phyloP scores from a whole-genome alignment of 2,888 invertebrate species.

The Mylabris sibirica region DNA sequence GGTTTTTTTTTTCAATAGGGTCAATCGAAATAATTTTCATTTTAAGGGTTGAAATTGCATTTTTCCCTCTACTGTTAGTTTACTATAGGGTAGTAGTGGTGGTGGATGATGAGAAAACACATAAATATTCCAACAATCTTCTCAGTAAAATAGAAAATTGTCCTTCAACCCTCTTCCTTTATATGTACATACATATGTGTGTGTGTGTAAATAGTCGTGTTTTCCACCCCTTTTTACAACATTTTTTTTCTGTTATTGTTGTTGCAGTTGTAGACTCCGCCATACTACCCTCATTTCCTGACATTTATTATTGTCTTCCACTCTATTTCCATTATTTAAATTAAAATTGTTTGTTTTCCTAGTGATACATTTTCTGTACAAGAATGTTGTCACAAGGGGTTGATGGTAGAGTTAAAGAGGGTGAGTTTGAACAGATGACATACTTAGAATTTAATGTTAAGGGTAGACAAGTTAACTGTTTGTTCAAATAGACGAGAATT shows the following conservation, averaged over 20 bases:
- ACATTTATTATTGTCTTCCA: conserved; percentile 8
- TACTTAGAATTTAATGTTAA: no score
- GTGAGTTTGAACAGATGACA: no score
- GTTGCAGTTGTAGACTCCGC: no score
- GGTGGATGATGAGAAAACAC: not conserved
- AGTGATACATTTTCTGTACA: not conserved
- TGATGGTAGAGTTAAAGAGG: no score
- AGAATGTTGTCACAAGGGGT: no score
- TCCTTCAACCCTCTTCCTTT: not conserved
- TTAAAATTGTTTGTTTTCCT: not conserved
- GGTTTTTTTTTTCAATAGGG: not conserved
- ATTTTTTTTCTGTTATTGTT: not conserved
- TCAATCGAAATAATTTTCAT: not conserved
- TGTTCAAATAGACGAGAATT: no score
- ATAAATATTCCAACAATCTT: conserved; percentile 13
- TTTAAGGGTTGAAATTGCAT: not conserved
- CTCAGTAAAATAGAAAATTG: conserved; percentile 4
- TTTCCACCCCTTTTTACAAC: not conserved
- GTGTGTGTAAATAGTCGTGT: not conserved
- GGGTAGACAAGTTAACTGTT: no score
- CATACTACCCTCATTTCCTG: not conserved
- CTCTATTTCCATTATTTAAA: conserved; percentile 5
- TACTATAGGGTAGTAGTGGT: not conserved
- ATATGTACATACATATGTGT: not conserved
- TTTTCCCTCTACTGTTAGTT: not conserved